These are phyloP conservation scores for Sinocyclocheilus anshuiensis DNA, from an alignment of 2,113 vertebrate species.

Conservation along the genomic window DNA sequence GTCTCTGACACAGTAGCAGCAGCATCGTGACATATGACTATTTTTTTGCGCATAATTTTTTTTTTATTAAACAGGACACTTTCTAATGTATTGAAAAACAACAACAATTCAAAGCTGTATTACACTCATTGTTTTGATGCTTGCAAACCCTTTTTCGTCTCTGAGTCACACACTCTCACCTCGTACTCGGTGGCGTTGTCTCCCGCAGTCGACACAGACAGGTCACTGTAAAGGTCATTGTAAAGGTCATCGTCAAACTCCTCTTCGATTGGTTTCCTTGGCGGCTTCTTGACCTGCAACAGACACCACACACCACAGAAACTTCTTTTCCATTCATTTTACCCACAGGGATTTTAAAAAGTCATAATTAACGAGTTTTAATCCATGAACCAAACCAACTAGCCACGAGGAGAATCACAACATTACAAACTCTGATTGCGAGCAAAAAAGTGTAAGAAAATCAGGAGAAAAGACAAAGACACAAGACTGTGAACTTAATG, in stretches of 20 bases:
- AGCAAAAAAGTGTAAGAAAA: neutral
- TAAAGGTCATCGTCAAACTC: slow-evolving; percentile 73
- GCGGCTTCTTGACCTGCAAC: slow-evolving; percentile 62
- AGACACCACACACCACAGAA: neutral
- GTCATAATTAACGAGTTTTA: neutral
- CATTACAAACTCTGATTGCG: neutral
- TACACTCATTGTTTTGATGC: too few relatives aligned
- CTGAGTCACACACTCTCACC: slow-evolving; percentile 62
- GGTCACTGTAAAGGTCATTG: slow-evolving; percentile 69
- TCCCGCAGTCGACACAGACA: slow-evolving; percentile 61
- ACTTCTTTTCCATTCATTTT: neutral
- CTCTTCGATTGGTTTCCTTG: slow-evolving; percentile 62
- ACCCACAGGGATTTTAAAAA: neutral
- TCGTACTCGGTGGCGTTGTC: slow-evolving; percentile 73
- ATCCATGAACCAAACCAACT: neutral
- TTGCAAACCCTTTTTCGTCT: too few relatives aligned
- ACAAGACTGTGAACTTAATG: neutral
- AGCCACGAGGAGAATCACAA: neutral
- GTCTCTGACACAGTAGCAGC: too few relatives aligned
- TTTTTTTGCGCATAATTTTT: too few relatives aligned
- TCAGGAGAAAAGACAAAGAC: neutral
- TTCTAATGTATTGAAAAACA: too few relatives aligned
- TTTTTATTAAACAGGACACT: too few relatives aligned
- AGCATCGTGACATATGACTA: too few relatives aligned
- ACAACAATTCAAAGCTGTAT: too few relatives aligned